phyloP scores from a whole-genome alignment of 2,888 invertebrate species.

The Hedychridium roseum region DNA sequence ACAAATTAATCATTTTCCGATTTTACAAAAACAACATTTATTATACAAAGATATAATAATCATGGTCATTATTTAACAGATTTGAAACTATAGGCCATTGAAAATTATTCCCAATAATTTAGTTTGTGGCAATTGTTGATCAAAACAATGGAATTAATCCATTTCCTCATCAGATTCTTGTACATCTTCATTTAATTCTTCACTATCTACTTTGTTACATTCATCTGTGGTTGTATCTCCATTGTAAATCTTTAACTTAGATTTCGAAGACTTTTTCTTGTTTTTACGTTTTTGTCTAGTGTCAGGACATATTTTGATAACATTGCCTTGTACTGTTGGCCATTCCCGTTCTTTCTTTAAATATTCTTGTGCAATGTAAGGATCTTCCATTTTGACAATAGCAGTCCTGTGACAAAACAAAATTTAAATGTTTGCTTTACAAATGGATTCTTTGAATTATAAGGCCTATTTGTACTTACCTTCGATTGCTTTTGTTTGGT shows the following conservation, averaged over 20 bases:
- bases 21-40: constrained; percentile 1
- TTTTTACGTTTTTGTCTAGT: constrained; percentile 30
- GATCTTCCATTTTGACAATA: constrained; percentile 38
- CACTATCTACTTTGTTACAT: too few species aligned
- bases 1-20: constrained; percentile 3
- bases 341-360: constrained; percentile 30
- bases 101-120: too few species aligned
- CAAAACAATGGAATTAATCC: too few species aligned
- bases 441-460: not conserved
- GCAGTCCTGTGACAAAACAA: constrained; percentile 33
- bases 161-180: too few species aligned
- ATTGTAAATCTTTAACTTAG: constrained; percentile 21
- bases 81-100: too few species aligned
- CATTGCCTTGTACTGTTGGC: constrained; percentile 39
- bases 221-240: too few species aligned
- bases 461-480: constrained; percentile 16
- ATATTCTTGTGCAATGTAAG: constrained; percentile 38
- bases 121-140: too few species aligned
- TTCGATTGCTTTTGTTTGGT: constrained; percentile 17
- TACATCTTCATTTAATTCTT: too few species aligned
- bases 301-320: constrained; percentile 32
- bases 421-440: not conserved
- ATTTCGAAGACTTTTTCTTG: constrained; percentile 2
- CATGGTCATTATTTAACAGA: too few species aligned
- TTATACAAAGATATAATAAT: not conserved